These are phyloP conservation scores for Excalfactoria chinensis DNA, from an alignment of 2,113 vertebrate genomes.

Conservation along the genomic window DNA sequence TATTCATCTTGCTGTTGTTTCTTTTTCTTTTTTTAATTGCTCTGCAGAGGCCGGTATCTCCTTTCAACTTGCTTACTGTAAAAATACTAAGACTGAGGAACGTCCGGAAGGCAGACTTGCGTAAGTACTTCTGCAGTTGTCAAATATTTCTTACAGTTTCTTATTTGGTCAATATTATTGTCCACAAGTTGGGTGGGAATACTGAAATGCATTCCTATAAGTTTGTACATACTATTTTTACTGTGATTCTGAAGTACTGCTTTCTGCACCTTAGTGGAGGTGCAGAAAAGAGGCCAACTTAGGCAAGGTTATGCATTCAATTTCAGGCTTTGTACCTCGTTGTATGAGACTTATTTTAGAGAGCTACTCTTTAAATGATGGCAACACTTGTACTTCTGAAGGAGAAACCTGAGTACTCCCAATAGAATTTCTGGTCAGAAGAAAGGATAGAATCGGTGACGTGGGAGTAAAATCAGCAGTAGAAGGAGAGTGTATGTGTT, in stretches of 20 bases:
- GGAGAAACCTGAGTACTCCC: not conserved
- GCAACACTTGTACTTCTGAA: not conserved
- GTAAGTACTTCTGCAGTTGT: constrained; percentile 49
- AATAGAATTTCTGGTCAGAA: not conserved
- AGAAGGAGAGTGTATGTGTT: not conserved
- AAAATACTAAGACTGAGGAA: constrained; percentile 68
- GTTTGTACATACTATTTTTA: not conserved
- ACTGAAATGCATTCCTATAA: not conserved
- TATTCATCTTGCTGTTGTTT: not conserved
- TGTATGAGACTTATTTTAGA: not conserved
- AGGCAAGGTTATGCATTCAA: not conserved
- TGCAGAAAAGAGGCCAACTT: not conserved
- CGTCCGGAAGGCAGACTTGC: constrained; percentile 62
- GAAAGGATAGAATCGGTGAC: not conserved
- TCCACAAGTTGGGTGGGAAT: not conserved
- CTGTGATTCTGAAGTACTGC: not conserved
- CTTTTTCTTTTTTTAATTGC: not conserved
- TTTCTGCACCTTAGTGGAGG: not conserved
- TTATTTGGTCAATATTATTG: not conserved
- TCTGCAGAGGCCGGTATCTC: constrained; percentile 53
- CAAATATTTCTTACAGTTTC: not conserved
- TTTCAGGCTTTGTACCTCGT: not conserved
- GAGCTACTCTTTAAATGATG: not conserved
- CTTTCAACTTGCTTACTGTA: constrained; percentile 72
- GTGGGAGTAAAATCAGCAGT: not conserved